These are phyloP conservation scores for Cyphomyrus plagiostoma DNA, from an alignment of 2,113 vertebrate species.

Conservation along the genomic window DNA sequence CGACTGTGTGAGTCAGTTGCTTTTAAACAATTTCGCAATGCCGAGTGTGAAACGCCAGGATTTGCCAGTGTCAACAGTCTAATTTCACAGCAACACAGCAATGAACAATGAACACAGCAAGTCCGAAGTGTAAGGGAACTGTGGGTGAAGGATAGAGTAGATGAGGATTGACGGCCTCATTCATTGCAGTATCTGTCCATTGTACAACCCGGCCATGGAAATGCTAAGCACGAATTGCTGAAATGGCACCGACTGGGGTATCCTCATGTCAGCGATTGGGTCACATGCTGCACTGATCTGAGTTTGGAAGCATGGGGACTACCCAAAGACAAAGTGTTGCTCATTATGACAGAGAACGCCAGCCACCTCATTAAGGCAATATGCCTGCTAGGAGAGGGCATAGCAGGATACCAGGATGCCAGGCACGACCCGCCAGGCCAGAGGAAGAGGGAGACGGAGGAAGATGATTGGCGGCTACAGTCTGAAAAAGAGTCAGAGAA, in stretches of 20 bases:
- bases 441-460: background rate
- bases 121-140: background rate
- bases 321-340: background rate
- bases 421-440: background rate
- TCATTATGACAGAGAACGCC: background rate
- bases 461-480: background rate
- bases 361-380: background rate
- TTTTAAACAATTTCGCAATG: background rate
- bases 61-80: background rate
- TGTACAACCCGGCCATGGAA: background rate
- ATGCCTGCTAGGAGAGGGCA: background rate
- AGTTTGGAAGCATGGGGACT: background rate
- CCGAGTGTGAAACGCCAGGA: background rate
- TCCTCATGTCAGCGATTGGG: background rate
- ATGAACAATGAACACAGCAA: background rate
- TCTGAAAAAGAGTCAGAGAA: background rate
- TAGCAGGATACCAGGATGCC: background rate
- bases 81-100: background rate
- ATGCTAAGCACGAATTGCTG: background rate
- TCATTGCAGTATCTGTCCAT: background rate
- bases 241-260: background rate
- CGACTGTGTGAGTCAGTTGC: background rate
- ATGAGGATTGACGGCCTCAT: background rate
- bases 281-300: background rate
- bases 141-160: background rate